Conservation (phyloP, 2,797 vertebrate genomes). For the Sus cebifrons region DNA sequence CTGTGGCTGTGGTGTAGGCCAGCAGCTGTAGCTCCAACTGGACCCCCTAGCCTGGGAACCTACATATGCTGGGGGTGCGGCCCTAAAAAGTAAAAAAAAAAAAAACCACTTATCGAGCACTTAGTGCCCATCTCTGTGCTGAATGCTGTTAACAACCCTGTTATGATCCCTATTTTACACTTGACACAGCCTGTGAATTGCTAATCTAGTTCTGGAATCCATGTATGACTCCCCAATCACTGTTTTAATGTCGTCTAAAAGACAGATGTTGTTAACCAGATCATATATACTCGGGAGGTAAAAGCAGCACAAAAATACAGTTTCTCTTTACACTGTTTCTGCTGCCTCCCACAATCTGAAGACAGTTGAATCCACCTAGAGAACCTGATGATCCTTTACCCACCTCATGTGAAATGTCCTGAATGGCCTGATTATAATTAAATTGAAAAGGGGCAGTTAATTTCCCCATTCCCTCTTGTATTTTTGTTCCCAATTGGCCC, state of each 20-base stretch:
- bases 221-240: background rate
- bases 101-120: background rate
- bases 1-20: too few species aligned
- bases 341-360: background rate
- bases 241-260: background rate
- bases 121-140: background rate
- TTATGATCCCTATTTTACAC: constrained; percentile 11
- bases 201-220: background rate
- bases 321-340: background rate
- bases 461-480: background rate
- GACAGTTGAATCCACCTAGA: background rate
- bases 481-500: constrained; percentile 10
- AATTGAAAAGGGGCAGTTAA: background rate
- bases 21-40: too few species aligned
- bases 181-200: background rate
- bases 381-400: background rate
- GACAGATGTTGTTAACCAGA: background rate
- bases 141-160: background rate
- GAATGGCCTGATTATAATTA: background rate
- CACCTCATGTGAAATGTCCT: background rate
- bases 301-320: constrained; percentile 27
- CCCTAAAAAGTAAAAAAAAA: too few species aligned
- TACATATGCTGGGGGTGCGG: too few species aligned
- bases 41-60: too few species aligned
- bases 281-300: background rate